phyloP scores from a whole-genome alignment of 1,140 invertebrate genomes.

The Zaprionus ghesquierei region DNA sequence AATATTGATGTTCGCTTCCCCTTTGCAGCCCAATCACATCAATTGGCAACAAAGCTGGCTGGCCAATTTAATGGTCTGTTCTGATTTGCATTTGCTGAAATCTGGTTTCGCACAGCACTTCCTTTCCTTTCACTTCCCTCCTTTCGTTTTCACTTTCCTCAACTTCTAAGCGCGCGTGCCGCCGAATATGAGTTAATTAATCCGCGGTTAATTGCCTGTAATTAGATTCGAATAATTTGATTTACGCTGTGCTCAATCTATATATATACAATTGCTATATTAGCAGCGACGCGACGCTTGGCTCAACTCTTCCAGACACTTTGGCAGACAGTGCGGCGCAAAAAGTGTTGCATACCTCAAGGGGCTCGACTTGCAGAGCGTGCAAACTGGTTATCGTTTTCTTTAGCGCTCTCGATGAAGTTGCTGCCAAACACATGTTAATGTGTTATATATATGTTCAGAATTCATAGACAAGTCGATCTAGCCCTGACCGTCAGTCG shows the following conservation, averaged over 20 bases:
- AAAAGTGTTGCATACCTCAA: constrained; percentile 30
- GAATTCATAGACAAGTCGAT: background rate
- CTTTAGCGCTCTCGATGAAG: background rate
- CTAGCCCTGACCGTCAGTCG: background rate
- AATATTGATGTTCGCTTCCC: constrained; percentile 43
- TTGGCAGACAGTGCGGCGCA: constrained; percentile 34
- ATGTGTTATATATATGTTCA: background rate
- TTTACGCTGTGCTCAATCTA: background rate
- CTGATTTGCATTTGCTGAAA: constrained; percentile 40
- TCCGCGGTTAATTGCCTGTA: constrained; percentile 43
- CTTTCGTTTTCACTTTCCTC: constrained; percentile 43
- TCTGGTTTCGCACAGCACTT: constrained; percentile 43
- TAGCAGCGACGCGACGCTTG: background rate
- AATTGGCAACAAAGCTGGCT: constrained; percentile 25
- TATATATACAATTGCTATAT: constrained; percentile 10
- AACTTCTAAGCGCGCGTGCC: constrained; percentile 51
- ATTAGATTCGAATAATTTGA: constrained; percentile 44
- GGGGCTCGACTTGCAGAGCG: background rate
- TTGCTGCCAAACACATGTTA: background rate
- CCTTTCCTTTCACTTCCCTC: constrained; percentile 27
- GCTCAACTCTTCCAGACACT: constrained; percentile 21
- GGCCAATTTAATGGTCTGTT: constrained; percentile 10
- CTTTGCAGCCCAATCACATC: constrained; percentile 28
- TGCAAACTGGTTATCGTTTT: constrained; percentile 12
- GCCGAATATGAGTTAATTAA: constrained; percentile 21